Base-by-base conservation (phyloP, 2,888 invertebrate genomes). In the Mesochorus sp. region DNA sequence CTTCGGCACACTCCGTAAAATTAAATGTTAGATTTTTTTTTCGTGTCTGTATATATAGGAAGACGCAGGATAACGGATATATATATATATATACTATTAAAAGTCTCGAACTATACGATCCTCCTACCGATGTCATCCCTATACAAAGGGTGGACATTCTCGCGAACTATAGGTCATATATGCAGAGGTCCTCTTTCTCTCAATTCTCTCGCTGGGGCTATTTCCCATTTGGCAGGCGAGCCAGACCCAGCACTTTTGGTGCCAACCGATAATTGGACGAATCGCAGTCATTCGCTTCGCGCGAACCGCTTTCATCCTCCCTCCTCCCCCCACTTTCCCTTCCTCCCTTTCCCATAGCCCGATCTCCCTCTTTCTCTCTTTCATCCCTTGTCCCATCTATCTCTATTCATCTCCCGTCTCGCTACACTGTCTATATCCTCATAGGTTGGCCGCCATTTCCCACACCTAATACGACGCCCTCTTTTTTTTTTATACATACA, bases 191-290 rank as follows among this genome's bases (percentile, higher is more conserved):
- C 28, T 34, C 31, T 49, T 4, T 68, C 57, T 55, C 57, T 42
- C 47, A 83, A 85, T 83, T 85, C 70, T 59, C 57, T 49, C 82
- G 81, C 83, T 83, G 87, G 39, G 42, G 88, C 86, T 87, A 88
- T 88, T 88, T 88, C 87, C 88, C 88, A 88, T 88, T 88, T 88
- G 88, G 88, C 88, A 87, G 87, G 80, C 85, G 86, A 87, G 86
- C 87, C 87, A 88, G 87, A 88, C 86, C 88, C 88, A 88, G 88
- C 88, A 88, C 87, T 88, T 88, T 88, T 87, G 87, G 88, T 88
- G 88, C 88, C 88, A 88, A 87, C 88, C 87, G 88, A 88, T 88
- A 88, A 88, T 88, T 87, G 88, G 88, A 88, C 88, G 88, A 88
- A 88, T 88, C 87, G 87, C 85, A 88, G 87, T 87, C 87, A 87